Conservation (phyloP, 2,888 invertebrate species). For the Troides aeacus region DNA sequence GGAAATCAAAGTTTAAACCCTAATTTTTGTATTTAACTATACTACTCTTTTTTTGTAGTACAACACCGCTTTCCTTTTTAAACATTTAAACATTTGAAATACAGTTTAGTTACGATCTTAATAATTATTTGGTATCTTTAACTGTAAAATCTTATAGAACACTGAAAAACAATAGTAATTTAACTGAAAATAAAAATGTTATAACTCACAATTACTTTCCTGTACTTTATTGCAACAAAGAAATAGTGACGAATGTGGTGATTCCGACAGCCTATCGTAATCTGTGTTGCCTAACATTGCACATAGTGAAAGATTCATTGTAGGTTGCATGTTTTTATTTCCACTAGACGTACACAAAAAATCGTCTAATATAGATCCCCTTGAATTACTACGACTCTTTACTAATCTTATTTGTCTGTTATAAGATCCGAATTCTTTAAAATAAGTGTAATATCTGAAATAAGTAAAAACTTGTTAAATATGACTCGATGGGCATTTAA, state of each 20-base stretch:
- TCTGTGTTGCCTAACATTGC: constrained; percentile 54
- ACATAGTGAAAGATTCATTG: constrained; percentile 54
- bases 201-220: constrained; percentile 64
- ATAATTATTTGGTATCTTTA: not conserved
- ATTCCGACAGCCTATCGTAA: constrained; percentile 47
- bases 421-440: constrained; percentile 77
- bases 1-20: not conserved
- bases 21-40: not conserved
- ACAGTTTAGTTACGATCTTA: not conserved
- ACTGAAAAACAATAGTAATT: not conserved
- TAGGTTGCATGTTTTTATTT: constrained; percentile 46
- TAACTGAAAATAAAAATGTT: not conserved
- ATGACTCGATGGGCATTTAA: constrained; percentile 4
- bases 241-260: constrained; percentile 47
- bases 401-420: constrained; percentile 71
- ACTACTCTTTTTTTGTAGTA: not conserved
- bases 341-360: constrained; percentile 49
- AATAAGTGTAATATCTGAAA: constrained; percentile 78
- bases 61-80: too few relatives aligned
- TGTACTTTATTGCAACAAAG: constrained; percentile 60
- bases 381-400: constrained; percentile 70
- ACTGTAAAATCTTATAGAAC: not conserved
- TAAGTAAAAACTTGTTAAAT: constrained; percentile 13
- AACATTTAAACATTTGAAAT: not conserved
- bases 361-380: constrained; percentile 71